Conservation (phyloP, 2,888 invertebrate species). For the Macropis europaea region DNA sequence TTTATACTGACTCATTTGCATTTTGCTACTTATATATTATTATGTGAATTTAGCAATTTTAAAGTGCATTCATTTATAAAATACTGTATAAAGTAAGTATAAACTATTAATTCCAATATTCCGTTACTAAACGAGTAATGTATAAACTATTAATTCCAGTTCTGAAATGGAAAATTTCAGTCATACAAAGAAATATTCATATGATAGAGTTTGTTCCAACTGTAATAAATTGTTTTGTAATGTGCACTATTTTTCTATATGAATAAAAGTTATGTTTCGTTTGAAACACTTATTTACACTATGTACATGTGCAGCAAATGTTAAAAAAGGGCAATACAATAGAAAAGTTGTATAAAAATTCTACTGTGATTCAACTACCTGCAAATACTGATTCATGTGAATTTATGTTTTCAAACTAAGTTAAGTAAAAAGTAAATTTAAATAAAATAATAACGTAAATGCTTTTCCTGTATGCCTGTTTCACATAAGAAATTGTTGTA, state of each 20-base stretch:
- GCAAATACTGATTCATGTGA: neutral
- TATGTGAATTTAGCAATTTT: neutral
- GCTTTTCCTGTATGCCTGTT: neutral
- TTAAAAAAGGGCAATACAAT: neutral
- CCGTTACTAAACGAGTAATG: too few relatives aligned
- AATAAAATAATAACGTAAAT: neutral
- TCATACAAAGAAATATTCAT: neutral
- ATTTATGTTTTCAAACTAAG: neutral
- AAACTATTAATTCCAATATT: too few relatives aligned
- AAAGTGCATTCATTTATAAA: too few relatives aligned
- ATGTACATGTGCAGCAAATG: conserved; percentile 21
- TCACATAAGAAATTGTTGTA: conserved; percentile 31
- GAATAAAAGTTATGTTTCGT: neutral
- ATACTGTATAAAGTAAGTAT: too few relatives aligned
- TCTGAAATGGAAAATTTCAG: too few relatives aligned
- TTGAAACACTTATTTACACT: conserved; percentile 31
- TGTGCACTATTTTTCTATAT: neutral
- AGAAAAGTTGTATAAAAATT: neutral
- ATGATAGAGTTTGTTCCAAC: neutral
- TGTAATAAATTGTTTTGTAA: neutral
- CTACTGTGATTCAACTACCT: neutral
- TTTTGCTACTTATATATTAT: neutral
- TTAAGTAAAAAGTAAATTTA: neutral
- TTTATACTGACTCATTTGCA: neutral
- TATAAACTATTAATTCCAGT: too few relatives aligned